Base-by-base conservation (phyloP, 1,140 invertebrate genomes). In the Diuraphis noxia region DNA sequence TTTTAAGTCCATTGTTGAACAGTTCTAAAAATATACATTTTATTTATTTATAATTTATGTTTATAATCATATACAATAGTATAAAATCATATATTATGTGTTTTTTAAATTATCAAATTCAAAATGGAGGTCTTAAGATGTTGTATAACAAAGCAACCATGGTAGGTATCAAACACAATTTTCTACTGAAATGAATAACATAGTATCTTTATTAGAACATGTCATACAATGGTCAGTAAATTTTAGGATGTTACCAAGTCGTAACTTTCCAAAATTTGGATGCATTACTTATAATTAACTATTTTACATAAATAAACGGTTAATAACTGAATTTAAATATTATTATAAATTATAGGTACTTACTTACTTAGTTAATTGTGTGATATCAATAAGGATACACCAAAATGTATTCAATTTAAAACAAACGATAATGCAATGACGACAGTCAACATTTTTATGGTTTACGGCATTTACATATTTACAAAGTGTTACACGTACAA, bases 1-100 rank as follows among this genome's bases (percentile, higher is more conserved):
- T 41, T 92, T 85, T 41, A 86, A 85, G 34, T 86, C 79, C 82
- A 84, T 85, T 0, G 82, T 88, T 43, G 7, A 84, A 13, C 38
- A 52, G 10, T 38, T 79, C 56, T 90, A 25, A 79, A 34, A 63
- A 88, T 21, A 49, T 7, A 36, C 21, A 85, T 43, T 41, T 41
- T 46, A 49, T 82, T 41, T 6, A 30, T 82, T 40, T 81, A 19
- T 41, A 41, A 30, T 30, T 82, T 41, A 30, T 43, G 25, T 8
- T 25, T 10, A 38, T 23, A 82, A 13, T 82, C 2, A 30, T 30
- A n/a, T n/a, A n/a, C n/a, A n/a, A n/a, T n/a, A n/a, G n/a, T n/a
- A 23, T 81, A 36, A 52, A 56, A 30, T 25, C 25, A 56, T 56
- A 30, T 56, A 23, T 56, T 17, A n/a, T n/a, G n/a, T n/a, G n/a